Evolutionary conservation across 2,888 invertebrate genomes (phyloP).

Genomic region (Diabrotica balteata): DNA sequence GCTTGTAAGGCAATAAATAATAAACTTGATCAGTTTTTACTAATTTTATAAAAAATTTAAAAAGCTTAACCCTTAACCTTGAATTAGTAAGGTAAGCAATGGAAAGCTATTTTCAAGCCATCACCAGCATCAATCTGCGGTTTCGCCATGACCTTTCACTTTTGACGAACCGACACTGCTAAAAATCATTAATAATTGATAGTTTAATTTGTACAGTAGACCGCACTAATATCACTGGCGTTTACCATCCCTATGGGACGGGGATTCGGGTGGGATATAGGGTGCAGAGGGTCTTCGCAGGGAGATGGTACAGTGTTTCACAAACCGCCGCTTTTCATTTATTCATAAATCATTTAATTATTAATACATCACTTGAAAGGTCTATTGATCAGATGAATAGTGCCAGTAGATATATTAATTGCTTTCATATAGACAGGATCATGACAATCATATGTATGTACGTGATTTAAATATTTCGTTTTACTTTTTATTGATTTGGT

Average conservation of each 20-base stretch:
- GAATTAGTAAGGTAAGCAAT: no score
- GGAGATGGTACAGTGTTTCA: slow-evolving; percentile 9
- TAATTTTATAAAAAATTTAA: no score
- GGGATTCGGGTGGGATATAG: background rate
- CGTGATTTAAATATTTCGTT: no score
- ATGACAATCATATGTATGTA: no score
- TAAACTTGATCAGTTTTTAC: no score
- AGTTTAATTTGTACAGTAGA: slow-evolving; percentile 21
- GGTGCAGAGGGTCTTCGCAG: slow-evolving; percentile 2
- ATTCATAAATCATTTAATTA: slow-evolving; percentile 24
- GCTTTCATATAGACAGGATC: background rate
- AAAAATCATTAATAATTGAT: slow-evolving; percentile 22
- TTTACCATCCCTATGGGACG: slow-evolving; percentile 16
- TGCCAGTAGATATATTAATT: slow-evolving; percentile 7
- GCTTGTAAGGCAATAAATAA: no score
- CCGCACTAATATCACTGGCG: slow-evolving; percentile 20
- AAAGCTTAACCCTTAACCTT: no score
- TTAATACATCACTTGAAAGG: slow-evolving; percentile 15
- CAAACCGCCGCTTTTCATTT: slow-evolving; percentile 19
- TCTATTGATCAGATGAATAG: slow-evolving; percentile 17
- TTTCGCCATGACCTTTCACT: background rate
- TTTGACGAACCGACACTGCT: background rate
- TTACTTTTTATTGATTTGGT: no score
- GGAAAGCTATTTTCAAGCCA: no score
- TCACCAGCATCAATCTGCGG: background rate